Evolutionary conservation across 2,888 invertebrate species (phyloP), one percentile per base, ranked within the genome.

Genomic region (Hesperia comma): DNA sequence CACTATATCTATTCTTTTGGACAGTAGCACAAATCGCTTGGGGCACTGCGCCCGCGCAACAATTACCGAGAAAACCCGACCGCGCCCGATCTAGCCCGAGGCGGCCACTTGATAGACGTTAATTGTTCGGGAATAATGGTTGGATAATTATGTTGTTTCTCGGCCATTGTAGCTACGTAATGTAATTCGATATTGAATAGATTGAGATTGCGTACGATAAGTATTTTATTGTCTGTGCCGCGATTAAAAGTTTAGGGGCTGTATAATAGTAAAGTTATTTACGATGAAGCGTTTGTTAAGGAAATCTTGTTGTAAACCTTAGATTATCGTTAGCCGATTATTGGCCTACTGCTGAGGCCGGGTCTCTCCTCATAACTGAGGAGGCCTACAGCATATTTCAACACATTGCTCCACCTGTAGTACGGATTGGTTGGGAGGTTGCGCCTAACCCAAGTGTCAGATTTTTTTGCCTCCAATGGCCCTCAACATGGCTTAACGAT

Each of bases 71-170:
- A 72, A 76, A 74, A 74, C 74, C 81, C 79, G 79, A 83, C 72
- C 68, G 64, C 67, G 58, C 58, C 62, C 58, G 55, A 69, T 51
- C 49, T 63, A 54, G 72, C 74, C 74, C 63, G 67, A 67, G 72
- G 75, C 70, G 68, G 70, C 67, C 56, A 55, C 70, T 72, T 86
- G 88, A 88, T 83, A 77, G 88, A 89, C 87, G 76, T 83, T 88
- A 87, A 89, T 88, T 85, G 85, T 86, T 79, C 76, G 72, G 77
- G 76, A 78, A 83, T 82, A 80, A 82, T 78, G 75, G 75, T 73
- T 71, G 70, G 71, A 77, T 82, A 81, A 84, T 84, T 83, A 80
- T 78, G 71, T 75, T 76, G 72, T 76, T 66, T 66, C 66, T 66
- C 54, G 60, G 43, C 66, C 66, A 60, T 66, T 66, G 60, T 66